phyloP scores from a whole-genome alignment of 53 echinoderm and acorn worm species.

The Zoroaster sp. region DNA sequence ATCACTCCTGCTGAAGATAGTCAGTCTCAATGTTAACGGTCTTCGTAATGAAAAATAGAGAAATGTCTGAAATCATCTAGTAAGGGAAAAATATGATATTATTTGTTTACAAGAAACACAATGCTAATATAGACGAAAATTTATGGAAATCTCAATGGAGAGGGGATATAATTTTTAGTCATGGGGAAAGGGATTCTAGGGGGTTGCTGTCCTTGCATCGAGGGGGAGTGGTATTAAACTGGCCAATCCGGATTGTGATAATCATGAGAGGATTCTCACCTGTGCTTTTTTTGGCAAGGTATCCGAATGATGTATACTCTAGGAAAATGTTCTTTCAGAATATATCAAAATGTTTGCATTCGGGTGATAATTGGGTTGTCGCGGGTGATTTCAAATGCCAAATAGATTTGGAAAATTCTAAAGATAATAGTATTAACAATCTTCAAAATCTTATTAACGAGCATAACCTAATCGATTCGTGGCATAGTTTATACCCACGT shows the following conservation, averaged over 20 bases:
- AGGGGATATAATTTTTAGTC: neutral
- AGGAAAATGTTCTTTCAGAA: neutral
- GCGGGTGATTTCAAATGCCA: slow-evolving; percentile 5
- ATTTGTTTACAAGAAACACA: neutral
- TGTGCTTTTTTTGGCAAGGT: neutral
- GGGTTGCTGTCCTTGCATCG: neutral
- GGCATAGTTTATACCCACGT: neutral
- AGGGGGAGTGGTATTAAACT: neutral
- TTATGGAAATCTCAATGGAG: neutral
- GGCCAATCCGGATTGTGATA: neutral
- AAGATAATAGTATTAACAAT: neutral
- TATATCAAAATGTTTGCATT: neutral
- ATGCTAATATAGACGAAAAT: neutral
- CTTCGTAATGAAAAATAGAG: neutral
- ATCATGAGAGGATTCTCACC: neutral
- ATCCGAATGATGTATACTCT: neutral
- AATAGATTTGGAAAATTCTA: neutral
- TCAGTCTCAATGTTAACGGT: neutral
- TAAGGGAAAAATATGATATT: neutral
- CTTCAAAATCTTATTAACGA: neutral
- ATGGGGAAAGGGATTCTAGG: neutral
- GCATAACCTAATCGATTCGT: neutral
- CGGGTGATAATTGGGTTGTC: neutral
- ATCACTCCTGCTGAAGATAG: no score
- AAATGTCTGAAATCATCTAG: neutral